Conservation (phyloP, 2,888 invertebrate genomes). For the Taenaris catops region DNA sequence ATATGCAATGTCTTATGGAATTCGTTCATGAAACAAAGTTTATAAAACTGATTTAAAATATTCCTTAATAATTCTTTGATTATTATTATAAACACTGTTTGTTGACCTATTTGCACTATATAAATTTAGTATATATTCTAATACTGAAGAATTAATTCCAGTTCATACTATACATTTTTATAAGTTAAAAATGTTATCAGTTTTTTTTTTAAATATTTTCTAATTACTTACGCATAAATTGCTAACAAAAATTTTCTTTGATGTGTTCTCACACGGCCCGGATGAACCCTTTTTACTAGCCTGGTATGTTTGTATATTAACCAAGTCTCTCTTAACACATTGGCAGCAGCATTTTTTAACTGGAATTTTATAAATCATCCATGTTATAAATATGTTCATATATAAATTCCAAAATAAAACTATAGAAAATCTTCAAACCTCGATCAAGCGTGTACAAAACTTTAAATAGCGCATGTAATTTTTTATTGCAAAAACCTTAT, state of each 20-base stretch:
- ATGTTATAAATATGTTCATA: constrained; percentile 6
- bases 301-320: constrained; percentile 99
- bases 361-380: constrained; percentile 61
- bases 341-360: constrained; percentile 99
- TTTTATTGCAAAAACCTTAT: constrained; percentile 2
- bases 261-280: constrained; percentile 97
- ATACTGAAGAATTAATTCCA: too few species aligned
- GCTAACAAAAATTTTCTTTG: constrained; percentile 99
- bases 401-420: constrained; percentile 3
- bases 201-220: too few species aligned
- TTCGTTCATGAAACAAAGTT: too few species aligned
- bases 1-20: too few species aligned
- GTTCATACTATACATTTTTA: too few species aligned
- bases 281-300: constrained; percentile 97
- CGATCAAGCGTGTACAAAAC: constrained; percentile 14
- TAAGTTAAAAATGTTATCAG: too few species aligned
- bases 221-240: constrained; percentile 96
- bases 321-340: constrained; percentile 99
- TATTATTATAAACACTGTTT: too few species aligned
- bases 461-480: constrained; percentile 6
- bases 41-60: too few species aligned
- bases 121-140: too few species aligned
- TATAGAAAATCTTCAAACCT: constrained; percentile 12
- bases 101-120: too few species aligned
- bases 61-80: too few species aligned